These are phyloP conservation scores for Pseudorectes ferrugineus DNA, from an alignment of 2,113 vertebrate species.

Conservation along the genomic window DNA sequence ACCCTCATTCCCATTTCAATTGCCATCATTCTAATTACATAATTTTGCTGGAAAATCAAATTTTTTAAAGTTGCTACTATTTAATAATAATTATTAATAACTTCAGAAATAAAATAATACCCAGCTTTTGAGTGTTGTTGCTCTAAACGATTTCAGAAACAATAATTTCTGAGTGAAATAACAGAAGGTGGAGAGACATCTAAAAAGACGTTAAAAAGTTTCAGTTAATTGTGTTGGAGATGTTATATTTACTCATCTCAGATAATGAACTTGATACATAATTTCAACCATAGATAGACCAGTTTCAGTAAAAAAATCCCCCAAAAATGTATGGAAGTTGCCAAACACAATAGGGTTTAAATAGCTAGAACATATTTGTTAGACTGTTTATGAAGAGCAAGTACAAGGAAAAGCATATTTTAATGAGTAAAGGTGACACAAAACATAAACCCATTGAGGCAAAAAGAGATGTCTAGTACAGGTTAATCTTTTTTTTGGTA, in stretches of 20 bases:
- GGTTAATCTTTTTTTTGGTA: background rate
- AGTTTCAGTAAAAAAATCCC: background rate
- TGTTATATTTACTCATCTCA: background rate
- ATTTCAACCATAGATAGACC: background rate
- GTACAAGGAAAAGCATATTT: background rate
- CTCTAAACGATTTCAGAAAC: background rate
- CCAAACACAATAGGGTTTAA: background rate
- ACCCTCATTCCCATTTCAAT: background rate
- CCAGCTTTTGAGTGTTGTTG: background rate
- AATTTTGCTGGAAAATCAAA: background rate
- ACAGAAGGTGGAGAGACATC: background rate
- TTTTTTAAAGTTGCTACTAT: background rate
- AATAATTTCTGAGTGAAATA: background rate
- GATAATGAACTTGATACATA: background rate
- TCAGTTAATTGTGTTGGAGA: background rate
- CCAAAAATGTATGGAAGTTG: background rate
- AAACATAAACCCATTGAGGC: background rate
- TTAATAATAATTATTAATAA: background rate
- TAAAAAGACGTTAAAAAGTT: background rate
- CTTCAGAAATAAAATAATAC: background rate
- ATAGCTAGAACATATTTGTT: background rate
- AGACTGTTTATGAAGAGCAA: background rate
- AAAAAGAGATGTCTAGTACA: background rate
- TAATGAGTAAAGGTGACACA: background rate
- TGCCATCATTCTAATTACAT: background rate